These are phyloP conservation scores for Bombus impatiens DNA, from an alignment of 1,140 invertebrate genomes.

Conservation along the genomic window DNA sequence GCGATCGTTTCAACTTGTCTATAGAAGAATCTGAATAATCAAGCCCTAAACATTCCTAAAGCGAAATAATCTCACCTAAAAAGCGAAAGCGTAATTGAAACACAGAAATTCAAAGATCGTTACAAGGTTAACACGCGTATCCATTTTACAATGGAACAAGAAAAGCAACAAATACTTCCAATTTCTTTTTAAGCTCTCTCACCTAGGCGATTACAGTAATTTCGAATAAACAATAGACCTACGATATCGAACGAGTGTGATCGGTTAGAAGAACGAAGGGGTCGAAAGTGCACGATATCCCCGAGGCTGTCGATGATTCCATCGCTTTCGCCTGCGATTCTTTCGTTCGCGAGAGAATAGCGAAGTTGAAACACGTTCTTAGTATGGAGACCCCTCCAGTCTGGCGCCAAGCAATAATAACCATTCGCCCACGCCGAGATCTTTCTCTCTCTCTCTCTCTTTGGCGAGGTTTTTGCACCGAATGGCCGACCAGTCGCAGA, in stretches of 20 bases:
- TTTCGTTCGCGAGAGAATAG: slow-evolving; percentile 43
- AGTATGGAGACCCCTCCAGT: slow-evolving; percentile 57
- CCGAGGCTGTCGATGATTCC: slow-evolving; percentile 36
- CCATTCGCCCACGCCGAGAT: slow-evolving; percentile 73
- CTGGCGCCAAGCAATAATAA: slow-evolving; percentile 78
- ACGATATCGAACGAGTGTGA: background rate
- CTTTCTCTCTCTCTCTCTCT: slow-evolving; percentile 37
- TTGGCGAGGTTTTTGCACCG: slow-evolving; percentile 59
- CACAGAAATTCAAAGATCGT: background rate
- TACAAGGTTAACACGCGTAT: too few species aligned
- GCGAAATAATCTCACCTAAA: too few species aligned
- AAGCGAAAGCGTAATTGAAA: background rate
- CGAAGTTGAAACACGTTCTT: slow-evolving; percentile 45
- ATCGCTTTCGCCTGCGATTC: slow-evolving; percentile 36
- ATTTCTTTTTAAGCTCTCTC: background rate
- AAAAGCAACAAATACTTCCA: background rate
- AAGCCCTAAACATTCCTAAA: too few species aligned
- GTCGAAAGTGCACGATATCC: slow-evolving; percentile 30
- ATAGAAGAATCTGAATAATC: background rate
- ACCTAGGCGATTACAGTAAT: background rate
- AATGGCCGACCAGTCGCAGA: slow-evolving; percentile 27
- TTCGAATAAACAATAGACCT: background rate
- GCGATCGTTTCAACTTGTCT: background rate
- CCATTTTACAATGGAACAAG: too few species aligned
- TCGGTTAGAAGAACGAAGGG: background rate